These are phyloP conservation scores for Spongilla lacustris DNA, from an alignment of 37 sponge, comb jelly and placozoan genomes.

Conservation along the genomic window DNA sequence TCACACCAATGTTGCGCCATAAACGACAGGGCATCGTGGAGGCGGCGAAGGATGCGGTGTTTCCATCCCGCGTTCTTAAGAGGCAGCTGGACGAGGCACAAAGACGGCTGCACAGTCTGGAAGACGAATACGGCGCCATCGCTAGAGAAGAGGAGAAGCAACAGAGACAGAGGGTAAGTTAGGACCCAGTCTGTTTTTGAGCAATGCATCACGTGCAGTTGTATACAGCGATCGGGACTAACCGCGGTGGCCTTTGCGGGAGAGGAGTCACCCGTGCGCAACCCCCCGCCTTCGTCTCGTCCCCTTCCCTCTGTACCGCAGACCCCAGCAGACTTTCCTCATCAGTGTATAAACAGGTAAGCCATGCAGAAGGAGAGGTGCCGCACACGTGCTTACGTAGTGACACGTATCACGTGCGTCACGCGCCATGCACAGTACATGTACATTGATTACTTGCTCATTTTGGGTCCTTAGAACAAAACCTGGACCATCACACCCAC, in stretches of 20 bases:
- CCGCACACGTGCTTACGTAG: no score
- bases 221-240: background rate
- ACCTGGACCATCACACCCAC: no score
- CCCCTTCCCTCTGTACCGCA: background rate
- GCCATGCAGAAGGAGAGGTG: background rate
- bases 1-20: background rate
- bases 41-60: slow-evolving; percentile 64
- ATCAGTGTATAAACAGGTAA: background rate
- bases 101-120: slow-evolving; percentile 49
- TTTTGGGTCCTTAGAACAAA: no score
- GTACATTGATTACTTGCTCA: no score
- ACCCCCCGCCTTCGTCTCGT: background rate
- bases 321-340: background rate
- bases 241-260: background rate
- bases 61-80: slow-evolving; percentile 59
- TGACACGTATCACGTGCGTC: no score
- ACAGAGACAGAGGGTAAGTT: slow-evolving; percentile 4
- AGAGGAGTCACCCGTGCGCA: background rate
- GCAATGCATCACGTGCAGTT: background rate
- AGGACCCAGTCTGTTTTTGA: background rate
- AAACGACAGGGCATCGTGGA: slow-evolving; percentile 24
- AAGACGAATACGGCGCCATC: slow-evolving; percentile 45
- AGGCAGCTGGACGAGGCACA: slow-evolving; percentile 69
- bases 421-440: no score
- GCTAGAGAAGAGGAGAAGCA: slow-evolving; percentile 9